Conservation (phyloP, 2,113 vertebrate species). For the Ptyas mucosa region DNA sequence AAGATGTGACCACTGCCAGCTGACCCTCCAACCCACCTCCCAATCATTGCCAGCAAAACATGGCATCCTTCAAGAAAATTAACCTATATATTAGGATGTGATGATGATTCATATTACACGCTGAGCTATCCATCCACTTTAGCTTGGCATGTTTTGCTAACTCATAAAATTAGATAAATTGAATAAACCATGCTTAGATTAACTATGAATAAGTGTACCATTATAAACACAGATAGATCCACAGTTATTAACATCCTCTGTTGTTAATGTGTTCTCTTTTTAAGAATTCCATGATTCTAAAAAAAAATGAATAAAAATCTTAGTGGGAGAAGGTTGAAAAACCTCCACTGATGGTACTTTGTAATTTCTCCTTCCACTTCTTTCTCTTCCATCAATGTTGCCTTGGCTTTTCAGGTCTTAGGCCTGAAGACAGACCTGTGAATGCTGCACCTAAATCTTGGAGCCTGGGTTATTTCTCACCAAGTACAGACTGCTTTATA, state of each 20-base stretch:
- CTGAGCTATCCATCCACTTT: neutral
- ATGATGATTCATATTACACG: neutral
- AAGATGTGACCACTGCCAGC: slow-evolving; percentile 81
- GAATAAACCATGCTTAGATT: neutral
- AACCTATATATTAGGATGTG: neutral
- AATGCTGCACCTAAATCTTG: neutral
- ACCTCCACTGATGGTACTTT: neutral
- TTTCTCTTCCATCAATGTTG: neutral
- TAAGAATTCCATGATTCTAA: neutral
- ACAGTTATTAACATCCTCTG: neutral
- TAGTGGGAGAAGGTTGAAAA: neutral
- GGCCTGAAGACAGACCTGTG: neutral
- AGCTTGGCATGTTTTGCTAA: neutral
- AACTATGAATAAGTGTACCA: neutral
- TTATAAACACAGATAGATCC: neutral
- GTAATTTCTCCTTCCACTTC: neutral
- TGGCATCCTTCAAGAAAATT: neutral
- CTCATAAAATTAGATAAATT: neutral
- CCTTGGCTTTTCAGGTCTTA: neutral
- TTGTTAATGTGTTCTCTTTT: neutral
- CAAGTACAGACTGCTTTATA: neutral
- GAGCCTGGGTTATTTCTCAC: neutral
- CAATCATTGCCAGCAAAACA: slow-evolving; percentile 36
- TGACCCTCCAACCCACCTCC: slow-evolving; percentile 61
- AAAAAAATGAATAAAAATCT: neutral